These are phyloP conservation scores for Morpho deidamia DNA, from an alignment of 2,888 invertebrate species.

Conservation along the genomic window DNA sequence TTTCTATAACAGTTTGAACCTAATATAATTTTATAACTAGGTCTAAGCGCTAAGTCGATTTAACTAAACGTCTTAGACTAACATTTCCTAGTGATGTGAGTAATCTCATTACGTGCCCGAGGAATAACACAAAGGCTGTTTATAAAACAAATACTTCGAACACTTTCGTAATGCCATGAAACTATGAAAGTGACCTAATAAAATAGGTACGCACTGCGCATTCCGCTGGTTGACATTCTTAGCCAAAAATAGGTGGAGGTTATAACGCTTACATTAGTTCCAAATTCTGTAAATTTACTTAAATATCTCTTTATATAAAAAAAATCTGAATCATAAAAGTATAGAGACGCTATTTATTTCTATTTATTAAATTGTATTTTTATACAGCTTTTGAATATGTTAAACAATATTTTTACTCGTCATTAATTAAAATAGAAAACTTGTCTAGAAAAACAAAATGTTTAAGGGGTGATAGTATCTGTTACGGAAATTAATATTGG, in stretches of 20 bases:
- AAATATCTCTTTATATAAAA: neutral
- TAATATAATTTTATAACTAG: no score
- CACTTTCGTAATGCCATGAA: slow-evolving; percentile 39
- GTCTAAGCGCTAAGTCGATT: neutral
- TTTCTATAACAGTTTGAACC: neutral
- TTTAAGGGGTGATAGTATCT: no score
- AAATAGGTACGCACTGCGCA: slow-evolving; percentile 11
- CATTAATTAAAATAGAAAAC: no score
- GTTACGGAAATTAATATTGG: no score
- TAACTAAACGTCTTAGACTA: slow-evolving; percentile 1
- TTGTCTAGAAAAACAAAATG: no score
- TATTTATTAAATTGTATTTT: neutral
- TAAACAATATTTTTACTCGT: no score
- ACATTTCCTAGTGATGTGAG: slow-evolving; percentile 21
- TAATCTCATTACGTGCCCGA: slow-evolving; percentile 35
- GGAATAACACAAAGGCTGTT: slow-evolving; percentile 65
- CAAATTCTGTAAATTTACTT: neutral
- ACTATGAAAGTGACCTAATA: slow-evolving; percentile 7
- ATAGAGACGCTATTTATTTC: no score
- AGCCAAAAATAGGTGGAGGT: slow-evolving; percentile 3
- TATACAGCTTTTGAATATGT: no score
- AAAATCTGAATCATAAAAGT: neutral
- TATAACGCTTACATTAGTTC: slow-evolving; percentile 4
- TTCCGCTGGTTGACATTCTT: slow-evolving; percentile 7
- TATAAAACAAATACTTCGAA: slow-evolving; percentile 59